These are phyloP conservation scores for Campylorhamphus procurvoides DNA, from an alignment of 2,113 vertebrate species.

Conservation along the genomic window DNA sequence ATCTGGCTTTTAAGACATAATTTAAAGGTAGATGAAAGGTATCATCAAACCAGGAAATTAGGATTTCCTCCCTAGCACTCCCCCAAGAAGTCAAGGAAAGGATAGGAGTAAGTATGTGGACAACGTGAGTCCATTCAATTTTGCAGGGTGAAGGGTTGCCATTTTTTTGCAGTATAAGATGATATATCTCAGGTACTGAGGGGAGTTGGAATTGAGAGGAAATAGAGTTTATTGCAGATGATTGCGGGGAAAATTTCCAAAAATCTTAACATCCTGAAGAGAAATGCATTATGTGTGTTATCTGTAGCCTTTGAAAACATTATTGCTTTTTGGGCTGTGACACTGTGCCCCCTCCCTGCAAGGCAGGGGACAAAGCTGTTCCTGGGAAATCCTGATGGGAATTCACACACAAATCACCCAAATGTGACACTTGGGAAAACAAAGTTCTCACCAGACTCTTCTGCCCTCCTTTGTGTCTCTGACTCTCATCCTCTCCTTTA, in stretches of 20 bases:
- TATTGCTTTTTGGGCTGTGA: background rate
- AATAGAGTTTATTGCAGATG: slow-evolving; percentile 6
- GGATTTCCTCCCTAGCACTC: background rate
- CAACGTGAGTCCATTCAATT: background rate
- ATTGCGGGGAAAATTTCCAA: background rate
- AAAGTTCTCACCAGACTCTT: background rate
- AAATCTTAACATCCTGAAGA: background rate
- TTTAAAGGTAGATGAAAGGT: slow-evolving; percentile 51
- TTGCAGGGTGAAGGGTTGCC: background rate
- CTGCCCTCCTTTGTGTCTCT: background rate
- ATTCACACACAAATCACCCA: background rate
- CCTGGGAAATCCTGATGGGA: background rate
- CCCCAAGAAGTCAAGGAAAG: background rate
- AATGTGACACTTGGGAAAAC: background rate
- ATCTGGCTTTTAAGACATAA: slow-evolving; percentile 51
- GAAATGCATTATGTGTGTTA: background rate
- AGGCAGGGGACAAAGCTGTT: background rate
- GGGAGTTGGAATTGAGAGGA: background rate
- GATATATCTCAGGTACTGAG: background rate
- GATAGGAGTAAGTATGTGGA: background rate
- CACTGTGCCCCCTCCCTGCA: background rate
- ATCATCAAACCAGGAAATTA: slow-evolving; percentile 43
- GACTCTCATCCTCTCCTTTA: background rate
- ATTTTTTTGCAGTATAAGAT: background rate
- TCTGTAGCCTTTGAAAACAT: background rate